Evolutionary conservation across 2,797 vertebrate genomes (phyloP).

Genomic region (Antrozous pallidus): DNA sequence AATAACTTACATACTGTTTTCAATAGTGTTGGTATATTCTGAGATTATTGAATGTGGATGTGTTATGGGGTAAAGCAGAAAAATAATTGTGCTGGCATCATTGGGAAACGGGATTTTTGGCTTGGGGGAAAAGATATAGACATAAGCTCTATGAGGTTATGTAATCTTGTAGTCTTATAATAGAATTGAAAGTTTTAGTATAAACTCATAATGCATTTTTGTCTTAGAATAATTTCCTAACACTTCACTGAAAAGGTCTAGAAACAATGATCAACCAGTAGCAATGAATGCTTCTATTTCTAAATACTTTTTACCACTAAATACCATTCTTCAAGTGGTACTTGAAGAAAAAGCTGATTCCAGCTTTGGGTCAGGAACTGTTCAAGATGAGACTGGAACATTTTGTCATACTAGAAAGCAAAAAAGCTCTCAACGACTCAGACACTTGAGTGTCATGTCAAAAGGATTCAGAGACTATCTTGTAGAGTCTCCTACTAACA

Average conservation of each 20-base stretch:
- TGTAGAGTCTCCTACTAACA: neutral
- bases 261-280: neutral
- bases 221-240: neutral
- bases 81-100: neutral
- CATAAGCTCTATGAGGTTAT: neutral
- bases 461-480: slow-evolving; percentile 12
- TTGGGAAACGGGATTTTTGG: neutral
- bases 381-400: neutral
- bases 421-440: neutral
- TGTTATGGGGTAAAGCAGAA: neutral
- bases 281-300: neutral
- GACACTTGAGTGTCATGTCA: neutral
- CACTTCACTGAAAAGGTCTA: neutral
- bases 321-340: too few species aligned
- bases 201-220: neutral
- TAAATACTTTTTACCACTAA: slow-evolving; percentile 17
- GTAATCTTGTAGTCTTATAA: neutral
- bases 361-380: neutral
- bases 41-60: neutral
- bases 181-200: slow-evolving; percentile 11
- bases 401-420: neutral
- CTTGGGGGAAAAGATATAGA: neutral
- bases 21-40: neutral
- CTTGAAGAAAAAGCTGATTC: neutral
- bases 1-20: neutral